Conservation (phyloP, 2,888 invertebrate genomes). For the Meteorus cinctellus region DNA sequence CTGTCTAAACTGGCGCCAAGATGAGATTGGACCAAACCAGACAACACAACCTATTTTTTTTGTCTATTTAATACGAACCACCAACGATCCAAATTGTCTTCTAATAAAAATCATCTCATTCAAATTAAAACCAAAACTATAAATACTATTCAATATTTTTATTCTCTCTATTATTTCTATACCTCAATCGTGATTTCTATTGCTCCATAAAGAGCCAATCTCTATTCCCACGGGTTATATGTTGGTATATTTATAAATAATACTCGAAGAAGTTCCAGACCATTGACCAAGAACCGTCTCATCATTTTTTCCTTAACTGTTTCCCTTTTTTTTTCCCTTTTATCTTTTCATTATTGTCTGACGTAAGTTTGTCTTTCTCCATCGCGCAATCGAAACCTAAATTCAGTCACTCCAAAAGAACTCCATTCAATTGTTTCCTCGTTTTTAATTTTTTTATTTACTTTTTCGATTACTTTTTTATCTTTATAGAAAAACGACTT, state of each 20-base stretch:
- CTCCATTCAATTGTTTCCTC: not conserved
- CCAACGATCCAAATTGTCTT: too few relatives aligned
- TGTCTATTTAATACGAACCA: too few relatives aligned
- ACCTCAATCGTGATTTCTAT: conserved; percentile 4
- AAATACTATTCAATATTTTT: not conserved
- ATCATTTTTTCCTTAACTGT: conserved; percentile 44
- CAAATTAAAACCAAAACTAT: too few relatives aligned
- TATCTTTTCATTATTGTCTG: conserved; percentile 35
- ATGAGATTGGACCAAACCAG: conserved; percentile 40
- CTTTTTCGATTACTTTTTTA: not conserved
- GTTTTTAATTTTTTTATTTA: not conserved
- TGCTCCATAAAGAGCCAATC: conserved; percentile 21
- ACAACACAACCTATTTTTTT: conserved; percentile 22
- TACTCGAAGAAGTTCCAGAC: conserved; percentile 57
- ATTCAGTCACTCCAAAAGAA: not conserved
- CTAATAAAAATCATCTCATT: too few relatives aligned
- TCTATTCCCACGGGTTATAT: conserved; percentile 66
- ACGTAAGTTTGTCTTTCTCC: conserved; percentile 4
- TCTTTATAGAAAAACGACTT: not conserved
- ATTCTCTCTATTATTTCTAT: not conserved
- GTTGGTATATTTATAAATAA: not conserved
- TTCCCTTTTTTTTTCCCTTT: conserved; percentile 44
- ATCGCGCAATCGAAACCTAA: not conserved
- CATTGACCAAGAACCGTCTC: conserved; percentile 60
- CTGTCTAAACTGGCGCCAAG: conserved; percentile 52